These are phyloP conservation scores for Vicugna pacos DNA, from an alignment of 2,113 vertebrate species.

Conservation along the genomic window DNA sequence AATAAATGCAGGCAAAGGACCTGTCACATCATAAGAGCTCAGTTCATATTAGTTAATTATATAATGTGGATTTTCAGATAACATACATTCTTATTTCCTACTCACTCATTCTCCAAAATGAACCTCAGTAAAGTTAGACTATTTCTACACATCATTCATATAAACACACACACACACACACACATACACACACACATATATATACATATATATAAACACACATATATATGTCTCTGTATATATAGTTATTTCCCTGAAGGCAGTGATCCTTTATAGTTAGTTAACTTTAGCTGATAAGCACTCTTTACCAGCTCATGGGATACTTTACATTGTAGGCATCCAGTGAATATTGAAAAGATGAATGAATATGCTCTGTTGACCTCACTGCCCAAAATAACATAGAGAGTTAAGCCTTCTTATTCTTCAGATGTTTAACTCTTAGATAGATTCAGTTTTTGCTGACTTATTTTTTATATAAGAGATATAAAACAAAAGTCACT, in stretches of 20 bases:
- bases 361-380: neutral
- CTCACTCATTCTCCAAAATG: neutral
- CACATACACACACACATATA: too few species aligned
- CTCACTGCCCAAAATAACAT: neutral
- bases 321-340: neutral
- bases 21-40: neutral
- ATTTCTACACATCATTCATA: neutral
- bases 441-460: neutral
- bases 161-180: neutral
- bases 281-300: neutral
- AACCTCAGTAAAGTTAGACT: neutral
- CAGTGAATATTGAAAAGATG: neutral
- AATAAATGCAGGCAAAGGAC: neutral
- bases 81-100: neutral
- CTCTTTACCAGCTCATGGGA: neutral
- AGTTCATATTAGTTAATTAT: neutral
- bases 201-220: too few species aligned
- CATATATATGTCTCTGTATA: too few species aligned
- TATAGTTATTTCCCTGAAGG: neutral
- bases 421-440: neutral
- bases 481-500: neutral
- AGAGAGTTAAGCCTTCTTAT: neutral
- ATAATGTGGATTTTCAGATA: neutral
- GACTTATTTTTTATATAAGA: neutral
- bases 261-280: neutral